Evolutionary conservation across 2,888 invertebrate species (phyloP), one percentile per base, ranked within the genome.

Genomic region (Acrocera orbiculus): DNA sequence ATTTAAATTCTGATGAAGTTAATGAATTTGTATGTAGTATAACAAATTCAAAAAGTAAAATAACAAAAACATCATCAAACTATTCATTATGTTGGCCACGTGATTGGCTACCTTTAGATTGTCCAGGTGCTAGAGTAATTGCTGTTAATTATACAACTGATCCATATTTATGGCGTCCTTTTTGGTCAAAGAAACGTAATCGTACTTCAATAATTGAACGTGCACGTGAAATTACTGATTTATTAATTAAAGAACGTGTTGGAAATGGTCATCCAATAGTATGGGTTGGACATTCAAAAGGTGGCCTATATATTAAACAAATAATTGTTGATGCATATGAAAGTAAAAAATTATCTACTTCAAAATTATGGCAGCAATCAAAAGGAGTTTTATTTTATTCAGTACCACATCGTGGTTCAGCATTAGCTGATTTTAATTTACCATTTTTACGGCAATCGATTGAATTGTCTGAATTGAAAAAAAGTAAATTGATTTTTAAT

Each of bases 221-320:
- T 42, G 71, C 78, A 1, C 64, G 70, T 13, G 79, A 82, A 55
- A 76, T 85, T 74, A 69, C 77, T 34, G 63, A 69, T 4, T 58
- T 72, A 34, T 58, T 85, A 42, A 59, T 80, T 19, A 65, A 69
- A 4, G 51, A 71, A 34, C 65, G 68, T 5, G 71, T 83, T 11
- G 82, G 80, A 0, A 67, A 79, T 32, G 75, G 78, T 1, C 64
- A 68, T 32, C 87, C 87, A 0, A 74, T 89, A 34, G 65, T 89
- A 11, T 89, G 86, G 81, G 80, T 89, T 4, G 59, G 58, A 2
- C 70, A 71, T 44, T 89, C 87, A 2, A 87, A 89, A 61, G 90
- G 90, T 4, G 89, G 87, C 0, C 60, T 89, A 1, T 76, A 82
- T 45, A 76, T 86, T 15, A 89, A 89, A 51, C 77, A 85, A 56